phyloP scores from a whole-genome alignment of 2,797 vertebrate species.

The Cygnus olor region DNA sequence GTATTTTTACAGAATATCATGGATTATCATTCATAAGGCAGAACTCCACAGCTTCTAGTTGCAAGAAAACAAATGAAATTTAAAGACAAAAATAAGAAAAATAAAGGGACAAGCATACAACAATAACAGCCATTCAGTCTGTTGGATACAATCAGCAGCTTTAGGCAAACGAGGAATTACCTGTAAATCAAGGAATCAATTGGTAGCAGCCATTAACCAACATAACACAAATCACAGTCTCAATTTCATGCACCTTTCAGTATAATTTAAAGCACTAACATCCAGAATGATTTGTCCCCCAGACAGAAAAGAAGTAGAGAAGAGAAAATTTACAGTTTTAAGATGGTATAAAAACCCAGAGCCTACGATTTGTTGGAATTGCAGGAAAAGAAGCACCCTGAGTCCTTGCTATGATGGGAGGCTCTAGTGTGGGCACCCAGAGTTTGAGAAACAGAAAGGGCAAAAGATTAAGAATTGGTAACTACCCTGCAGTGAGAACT shows the following conservation, averaged over 20 bases:
- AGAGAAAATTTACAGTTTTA: not conserved
- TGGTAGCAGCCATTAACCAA: not conserved
- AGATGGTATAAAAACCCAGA: not conserved
- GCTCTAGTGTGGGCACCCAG: fast-evolving
- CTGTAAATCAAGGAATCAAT: not conserved
- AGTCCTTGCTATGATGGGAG: not conserved
- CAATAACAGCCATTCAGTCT: not conserved
- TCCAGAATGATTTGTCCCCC: not conserved
- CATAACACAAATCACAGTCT: not conserved
- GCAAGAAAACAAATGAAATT: not conserved
- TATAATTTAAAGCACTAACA: not conserved
- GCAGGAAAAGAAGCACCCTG: not conserved
- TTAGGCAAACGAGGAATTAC: not conserved
- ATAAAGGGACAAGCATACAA: not conserved
- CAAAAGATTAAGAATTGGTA: not conserved
- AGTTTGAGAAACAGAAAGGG: not conserved
- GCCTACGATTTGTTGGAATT: not conserved
- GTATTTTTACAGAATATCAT: not conserved
- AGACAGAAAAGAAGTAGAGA: not conserved
- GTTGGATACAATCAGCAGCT: not conserved
- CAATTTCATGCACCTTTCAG: not conserved
- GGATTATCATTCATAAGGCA: not conserved
- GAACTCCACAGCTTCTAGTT: not conserved
- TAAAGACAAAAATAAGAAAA: not conserved
- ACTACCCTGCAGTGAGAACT: not conserved